Percentiles rank a stretch among this genome's conserved stretches.
phyloP scores from a whole-genome alignment of 2,797 vertebrate genomes.

The Scarus forsteni region DNA sequence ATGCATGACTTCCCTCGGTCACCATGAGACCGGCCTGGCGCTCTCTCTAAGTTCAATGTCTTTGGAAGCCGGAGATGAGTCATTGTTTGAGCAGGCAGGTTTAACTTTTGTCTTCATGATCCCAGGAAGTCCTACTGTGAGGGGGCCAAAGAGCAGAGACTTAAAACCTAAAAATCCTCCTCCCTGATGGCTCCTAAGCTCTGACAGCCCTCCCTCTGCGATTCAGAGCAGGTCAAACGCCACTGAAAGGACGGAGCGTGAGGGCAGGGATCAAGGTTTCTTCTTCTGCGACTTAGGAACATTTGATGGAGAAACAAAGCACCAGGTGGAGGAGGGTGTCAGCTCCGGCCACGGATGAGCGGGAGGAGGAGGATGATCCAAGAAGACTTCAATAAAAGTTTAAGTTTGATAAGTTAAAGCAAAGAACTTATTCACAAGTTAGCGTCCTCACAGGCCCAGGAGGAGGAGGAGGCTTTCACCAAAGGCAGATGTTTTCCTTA shows the following conservation, averaged over 20 bases:
- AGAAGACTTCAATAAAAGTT: no score
- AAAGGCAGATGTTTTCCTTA: no score
- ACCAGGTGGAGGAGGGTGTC: slow-evolving; percentile 73
- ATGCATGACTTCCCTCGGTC: slow-evolving; percentile 77
- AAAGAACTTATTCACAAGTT: no score
- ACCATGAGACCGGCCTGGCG: slow-evolving; percentile 60
- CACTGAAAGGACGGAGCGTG: slow-evolving; percentile 62
- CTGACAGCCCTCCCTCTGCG: slow-evolving; percentile 71
- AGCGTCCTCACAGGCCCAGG: no score
- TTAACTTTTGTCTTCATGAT: slow-evolving; percentile 72
- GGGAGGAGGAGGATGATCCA: neutral
- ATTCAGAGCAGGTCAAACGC: slow-evolving; percentile 73
- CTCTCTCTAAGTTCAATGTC: slow-evolving; percentile 82
- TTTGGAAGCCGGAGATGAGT: slow-evolving; percentile 63
- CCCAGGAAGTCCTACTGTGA: slow-evolving; percentile 79
- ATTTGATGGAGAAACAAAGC: slow-evolving; percentile 68
- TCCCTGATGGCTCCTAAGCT: slow-evolving; percentile 75
- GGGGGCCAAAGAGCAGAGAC: slow-evolving; percentile 76
- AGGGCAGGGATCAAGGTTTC: slow-evolving; percentile 77
- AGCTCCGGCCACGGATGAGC: slow-evolving; percentile 19
- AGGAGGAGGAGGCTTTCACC: no score
- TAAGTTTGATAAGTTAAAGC: no score
- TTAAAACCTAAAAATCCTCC: slow-evolving; percentile 79
- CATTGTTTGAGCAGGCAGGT: slow-evolving; percentile 70
- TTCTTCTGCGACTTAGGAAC: slow-evolving; percentile 63